Percentiles rank a stretch among this genome's conserved stretches.
phyloP scores from a whole-genome alignment of 2,113 vertebrate species.

The Leucosticte australis region DNA sequence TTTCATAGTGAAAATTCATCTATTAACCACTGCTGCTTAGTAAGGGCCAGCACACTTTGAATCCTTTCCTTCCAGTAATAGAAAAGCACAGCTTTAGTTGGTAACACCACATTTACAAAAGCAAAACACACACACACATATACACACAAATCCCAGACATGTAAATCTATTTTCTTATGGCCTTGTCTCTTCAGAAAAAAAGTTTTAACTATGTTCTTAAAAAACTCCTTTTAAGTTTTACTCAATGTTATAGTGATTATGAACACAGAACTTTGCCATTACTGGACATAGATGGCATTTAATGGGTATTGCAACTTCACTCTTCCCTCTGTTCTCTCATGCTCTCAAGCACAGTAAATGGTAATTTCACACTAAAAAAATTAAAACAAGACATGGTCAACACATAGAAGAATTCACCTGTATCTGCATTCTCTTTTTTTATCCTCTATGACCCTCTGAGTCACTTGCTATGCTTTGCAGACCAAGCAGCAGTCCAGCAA shows the following conservation, averaged over 20 bases:
- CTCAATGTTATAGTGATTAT: slow-evolving; percentile 41
- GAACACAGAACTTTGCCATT: slow-evolving; percentile 57
- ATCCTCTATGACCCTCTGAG: slow-evolving; percentile 25
- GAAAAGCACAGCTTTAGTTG: slow-evolving; percentile 73
- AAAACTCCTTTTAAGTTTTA: slow-evolving; percentile 52
- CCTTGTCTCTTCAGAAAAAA: slow-evolving; percentile 60
- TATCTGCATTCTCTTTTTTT: slow-evolving; percentile 34
- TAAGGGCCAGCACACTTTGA: slow-evolving; percentile 62
- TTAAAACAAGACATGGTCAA: not conserved
- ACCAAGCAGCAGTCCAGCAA: not conserved
- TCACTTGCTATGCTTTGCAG: slow-evolving; percentile 19
- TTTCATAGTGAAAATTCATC: slow-evolving; percentile 72
- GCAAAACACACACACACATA: slow-evolving; percentile 29
- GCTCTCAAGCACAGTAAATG: slow-evolving; percentile 22
- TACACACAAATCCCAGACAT: not conserved
- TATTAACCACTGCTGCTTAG: slow-evolving; percentile 63
- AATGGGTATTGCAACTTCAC: slow-evolving; percentile 39
- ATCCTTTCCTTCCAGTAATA: slow-evolving; percentile 59
- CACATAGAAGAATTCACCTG: not conserved
- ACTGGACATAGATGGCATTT: slow-evolving; percentile 53
- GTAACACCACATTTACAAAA: slow-evolving; percentile 72
- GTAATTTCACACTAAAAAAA: slow-evolving; percentile 14
- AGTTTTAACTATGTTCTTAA: slow-evolving; percentile 63
- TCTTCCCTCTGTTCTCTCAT: slow-evolving; percentile 40
- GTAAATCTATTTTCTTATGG: slow-evolving; percentile 58